Base-by-base conservation (phyloP, 1,140 invertebrate species). In the Papilio aristodemus region DNA sequence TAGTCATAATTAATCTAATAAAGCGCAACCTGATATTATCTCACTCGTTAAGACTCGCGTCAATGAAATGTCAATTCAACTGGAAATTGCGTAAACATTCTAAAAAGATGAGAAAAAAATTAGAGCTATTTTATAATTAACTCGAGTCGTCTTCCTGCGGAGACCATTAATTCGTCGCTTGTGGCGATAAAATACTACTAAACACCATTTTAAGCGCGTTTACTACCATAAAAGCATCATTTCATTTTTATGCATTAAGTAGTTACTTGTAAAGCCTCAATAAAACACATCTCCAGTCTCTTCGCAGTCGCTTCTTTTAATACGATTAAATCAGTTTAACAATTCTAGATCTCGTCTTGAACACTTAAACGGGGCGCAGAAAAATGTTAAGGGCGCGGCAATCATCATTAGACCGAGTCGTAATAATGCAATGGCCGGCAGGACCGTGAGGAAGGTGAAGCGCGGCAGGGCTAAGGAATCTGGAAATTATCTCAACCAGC, bases 341-440 rank as follows among this genome's bases (percentile, higher is more conserved):
- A 27, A 68, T 64, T 39, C 57, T 57, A 62, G 68, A 66, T 50
- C 67, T 67, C 62, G 58, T 46, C 67, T 59, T 39, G 69, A 57
- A 67, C 70, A 63, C 39, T 73, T 67, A 70, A 67, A 70, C 67
- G 25, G 32, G 22, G 36, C 50, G 50, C 57, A 43, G 67, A 68
- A 71, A 78, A 68, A 71, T 73, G 41, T 60, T 62, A 76, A 76
- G 59, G 57, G 36, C 59, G 25, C 73, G 57, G 54, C 67, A 77
- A 79, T 79, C 71, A 78, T 70, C 72, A 78, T 77, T 79, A 80
- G 67, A 62, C 50, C 58, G 41, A 22, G 36, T 63, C 14, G 71
- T 78, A 84, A 91, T 72, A 85, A 89, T 90, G 90, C 88, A 74
- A 92, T 92, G 91, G 91, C 90, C 62, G 87, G 80, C 54, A 92